Evolutionary conservation across 2,113 vertebrate genomes (phyloP), one percentile per base, ranked within the genome.

Genomic region (Nematolebias whitei): DNA sequence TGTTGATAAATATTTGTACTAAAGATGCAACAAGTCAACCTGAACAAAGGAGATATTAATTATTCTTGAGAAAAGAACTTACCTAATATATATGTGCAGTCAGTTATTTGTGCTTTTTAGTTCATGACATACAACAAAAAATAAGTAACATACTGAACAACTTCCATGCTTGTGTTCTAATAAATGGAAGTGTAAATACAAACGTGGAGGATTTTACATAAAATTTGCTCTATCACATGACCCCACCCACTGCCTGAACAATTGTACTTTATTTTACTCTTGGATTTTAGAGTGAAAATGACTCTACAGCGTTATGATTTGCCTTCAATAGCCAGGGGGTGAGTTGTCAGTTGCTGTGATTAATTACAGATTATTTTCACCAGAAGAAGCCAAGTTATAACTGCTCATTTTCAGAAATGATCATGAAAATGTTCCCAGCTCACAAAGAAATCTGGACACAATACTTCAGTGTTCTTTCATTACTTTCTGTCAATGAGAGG

Each of bases 331-430:
- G 16, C 12, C 12, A 47, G 44, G 1, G 14, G n/a, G 10, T 61
- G 12, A 51, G 14, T 18, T 60, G 23, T 62, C 29, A 57, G 16
- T 11, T 2, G 19, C 18, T 32, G 38, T 16, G 15, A 48, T 59
- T 52, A 52, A 69, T 60, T 54, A 68, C 26, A 50, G 6, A 41
- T 15, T 20, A 49, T 47, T 29, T 47, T 12, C 45, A 35, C 13
- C 38, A 29, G 26, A 29, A 39, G 18, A 22, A 19, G 11, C 29
- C n/a, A 26, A 12, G 0, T 26, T 50, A 49, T 24, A 51, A 45
- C 23, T 45, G 18, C 38, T 16, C 15, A 8, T 39, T 11, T 41
- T 29, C 47, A 29, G 1, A 6, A 57, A 24, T 11, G 1, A n/a
- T n/a, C n/a, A n/a, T n/a, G n/a, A n/a, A n/a, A n/a, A n/a, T n/a